Base-by-base conservation (phyloP, 2,888 invertebrate genomes). In the Sericinus montela region DNA sequence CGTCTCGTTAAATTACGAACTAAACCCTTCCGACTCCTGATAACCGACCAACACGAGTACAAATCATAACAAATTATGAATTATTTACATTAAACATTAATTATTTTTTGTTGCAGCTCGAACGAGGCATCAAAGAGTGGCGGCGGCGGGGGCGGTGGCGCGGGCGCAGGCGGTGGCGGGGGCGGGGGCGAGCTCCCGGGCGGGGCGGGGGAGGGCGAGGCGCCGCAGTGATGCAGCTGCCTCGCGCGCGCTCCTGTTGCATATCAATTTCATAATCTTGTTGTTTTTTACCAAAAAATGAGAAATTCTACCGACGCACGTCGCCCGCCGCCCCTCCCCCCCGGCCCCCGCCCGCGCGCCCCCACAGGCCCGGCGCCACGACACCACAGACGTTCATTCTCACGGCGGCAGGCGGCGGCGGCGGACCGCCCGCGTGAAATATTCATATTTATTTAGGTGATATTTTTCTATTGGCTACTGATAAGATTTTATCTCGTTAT, bases 391-490 rank as follows among this genome's bases (percentile, higher is more conserved):
- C 10, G 14, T 9, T 28, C 38, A 39, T 10, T 25, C 10, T 60
- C 58, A 57, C 63, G 62, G 52, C 59, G 59, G 57, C 59, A 58
- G 56, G 57, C 68, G 65, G 53, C 62, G 63, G 61, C 67, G 63
- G 62, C 67, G 69, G 62, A 58, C 59, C 59, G 65, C 71, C 72
- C 72, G 73, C 71, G 69, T 73, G 65, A 75, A 69, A 80, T 81
- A 80, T 76, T 78, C 75, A 85, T 86, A 85, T 86, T 86, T 87
- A 84, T 87, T 88, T 87, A 85, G 83, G 87, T 87, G 86, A 87
- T 88, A 87, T 87, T 88, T 88, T 88, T 88, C 84, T 88, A 87
- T 87, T 83, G 87, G 87, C 87, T 86, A 85, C 86, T 82, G 79
- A 81, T 84, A 82, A 84, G 84, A 80, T 82, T 80, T 81, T 77